Conservation (phyloP, 2,888 invertebrate species). For the Phyto melanocephala region DNA sequence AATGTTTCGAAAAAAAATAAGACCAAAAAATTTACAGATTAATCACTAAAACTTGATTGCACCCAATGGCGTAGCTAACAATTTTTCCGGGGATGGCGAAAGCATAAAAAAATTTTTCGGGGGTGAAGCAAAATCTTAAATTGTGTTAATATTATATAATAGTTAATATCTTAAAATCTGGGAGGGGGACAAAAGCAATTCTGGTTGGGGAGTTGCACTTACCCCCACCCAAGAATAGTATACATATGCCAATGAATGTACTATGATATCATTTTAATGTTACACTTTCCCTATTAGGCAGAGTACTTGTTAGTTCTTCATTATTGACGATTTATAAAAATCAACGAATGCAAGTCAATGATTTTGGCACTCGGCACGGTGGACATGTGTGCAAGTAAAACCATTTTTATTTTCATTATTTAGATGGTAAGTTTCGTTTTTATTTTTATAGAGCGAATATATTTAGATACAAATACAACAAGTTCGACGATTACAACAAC, state of each 20-base stretch:
- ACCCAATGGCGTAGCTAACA: no score
- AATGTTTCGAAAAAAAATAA: no score
- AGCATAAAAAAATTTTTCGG: no score
- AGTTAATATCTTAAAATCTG: no score
- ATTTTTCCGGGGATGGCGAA: no score
- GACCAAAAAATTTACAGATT: no score
- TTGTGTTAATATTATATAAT: no score
- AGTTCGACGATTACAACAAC: conserved; percentile 1
- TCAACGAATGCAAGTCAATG: not conserved
- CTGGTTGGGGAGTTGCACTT: no score
- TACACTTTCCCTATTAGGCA: not conserved
- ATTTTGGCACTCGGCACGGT: conserved; percentile 16
- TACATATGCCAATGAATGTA: not conserved
- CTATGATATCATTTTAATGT: not conserved
- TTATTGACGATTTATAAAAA: not conserved
- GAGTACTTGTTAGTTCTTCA: conserved; percentile 13
- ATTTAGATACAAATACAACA: conserved; percentile 33
- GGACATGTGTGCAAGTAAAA: not conserved
- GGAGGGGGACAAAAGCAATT: no score
- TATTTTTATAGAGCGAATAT: conserved; percentile 13
- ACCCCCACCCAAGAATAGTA: not conserved
- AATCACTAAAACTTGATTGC: no score
- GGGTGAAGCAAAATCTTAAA: no score
- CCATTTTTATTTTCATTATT: not conserved
- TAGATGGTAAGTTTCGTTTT: not conserved